Base-by-base conservation (phyloP, 2,888 invertebrate genomes). In the Polymixis flavicincta region DNA sequence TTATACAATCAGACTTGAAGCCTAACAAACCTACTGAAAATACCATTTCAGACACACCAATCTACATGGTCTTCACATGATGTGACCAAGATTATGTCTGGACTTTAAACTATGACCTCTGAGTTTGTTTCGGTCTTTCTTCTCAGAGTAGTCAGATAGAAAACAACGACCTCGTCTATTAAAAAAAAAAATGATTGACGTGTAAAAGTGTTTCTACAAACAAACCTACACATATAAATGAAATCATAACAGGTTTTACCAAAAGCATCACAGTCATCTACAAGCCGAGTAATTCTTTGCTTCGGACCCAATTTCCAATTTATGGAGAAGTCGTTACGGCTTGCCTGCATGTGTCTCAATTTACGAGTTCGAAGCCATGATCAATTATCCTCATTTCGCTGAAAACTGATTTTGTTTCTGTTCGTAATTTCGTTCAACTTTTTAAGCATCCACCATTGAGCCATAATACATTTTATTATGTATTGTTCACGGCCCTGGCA, bases 231-330 rank as follows among this genome's bases (percentile, higher is more conserved):
- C 2, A 32, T 4, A 32, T 2, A 32, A 32, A 32, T 32, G 4
- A 32, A 32, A 32, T 32, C 32, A 32, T 32, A 65, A 32, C 28
- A 57, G 32, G 19, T 25, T 50, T 67, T 42, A 28, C 59, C 59
- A 54, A 68, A 64, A 63, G 37, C 19, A 66, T 68, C n/a, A 28
- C 52, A 64, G 28, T 60, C 22, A 63, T 52, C 63, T 55, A 19
- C 45, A 48, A 3, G 19, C 25, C 19, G 14, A 55, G 68, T 74
- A 60, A 65, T 74, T 65, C 54, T 32, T 42, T 42, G 25, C 55
- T 63, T 63, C 28, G 32, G 19, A 63, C 11, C 42, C 54, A 37
- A 78, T 74, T 74, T 59, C 17, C 61, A 74, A 64, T 79, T 74
- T 48, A 78, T 54, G 54, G 59, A 59, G 14, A 50, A 63, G 42